Evolutionary conservation across 2,113 vertebrate genomes (phyloP).

Genomic region (Periophthalmodon schlosseri): DNA sequence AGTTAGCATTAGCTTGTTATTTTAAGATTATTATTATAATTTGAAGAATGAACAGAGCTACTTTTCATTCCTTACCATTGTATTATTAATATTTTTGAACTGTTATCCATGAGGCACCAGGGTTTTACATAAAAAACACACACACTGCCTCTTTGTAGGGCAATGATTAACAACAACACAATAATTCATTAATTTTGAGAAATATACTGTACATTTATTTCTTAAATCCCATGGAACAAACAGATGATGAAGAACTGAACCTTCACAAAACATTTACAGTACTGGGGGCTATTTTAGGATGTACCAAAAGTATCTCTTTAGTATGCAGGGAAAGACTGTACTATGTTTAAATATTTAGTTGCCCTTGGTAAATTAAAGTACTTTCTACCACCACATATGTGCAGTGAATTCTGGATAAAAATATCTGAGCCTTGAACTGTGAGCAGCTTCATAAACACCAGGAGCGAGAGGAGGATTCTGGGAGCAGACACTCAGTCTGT

Average conservation of each 20-base stretch:
- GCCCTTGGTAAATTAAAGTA: constrained; percentile 1
- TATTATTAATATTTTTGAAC: too few relatives aligned
- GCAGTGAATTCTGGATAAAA: constrained; percentile 1
- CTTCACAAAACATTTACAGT: background rate
- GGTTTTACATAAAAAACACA: too few relatives aligned
- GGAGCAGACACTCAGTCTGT: constrained; percentile 40
- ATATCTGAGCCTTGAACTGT: background rate
- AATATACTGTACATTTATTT: background rate
- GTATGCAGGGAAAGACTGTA: background rate
- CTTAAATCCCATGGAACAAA: background rate
- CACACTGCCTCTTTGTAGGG: too few relatives aligned
- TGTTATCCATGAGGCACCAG: too few relatives aligned
- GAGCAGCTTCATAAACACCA: constrained; percentile 15
- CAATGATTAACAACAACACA: too few relatives aligned
- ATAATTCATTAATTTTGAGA: background rate
- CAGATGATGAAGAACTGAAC: background rate
- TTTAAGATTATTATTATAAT: too few relatives aligned
- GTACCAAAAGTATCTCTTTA: background rate
- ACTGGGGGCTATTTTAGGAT: background rate
- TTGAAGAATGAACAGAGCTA: too few relatives aligned
- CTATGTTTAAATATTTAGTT: constrained; percentile 6
- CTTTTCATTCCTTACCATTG: too few relatives aligned
- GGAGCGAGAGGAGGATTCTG: constrained; percentile 29
- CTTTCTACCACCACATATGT: background rate
- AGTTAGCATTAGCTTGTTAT: too few relatives aligned